Evolutionary conservation across 1,140 invertebrate species (phyloP).

Genomic region (Temnothorax longispinosus): DNA sequence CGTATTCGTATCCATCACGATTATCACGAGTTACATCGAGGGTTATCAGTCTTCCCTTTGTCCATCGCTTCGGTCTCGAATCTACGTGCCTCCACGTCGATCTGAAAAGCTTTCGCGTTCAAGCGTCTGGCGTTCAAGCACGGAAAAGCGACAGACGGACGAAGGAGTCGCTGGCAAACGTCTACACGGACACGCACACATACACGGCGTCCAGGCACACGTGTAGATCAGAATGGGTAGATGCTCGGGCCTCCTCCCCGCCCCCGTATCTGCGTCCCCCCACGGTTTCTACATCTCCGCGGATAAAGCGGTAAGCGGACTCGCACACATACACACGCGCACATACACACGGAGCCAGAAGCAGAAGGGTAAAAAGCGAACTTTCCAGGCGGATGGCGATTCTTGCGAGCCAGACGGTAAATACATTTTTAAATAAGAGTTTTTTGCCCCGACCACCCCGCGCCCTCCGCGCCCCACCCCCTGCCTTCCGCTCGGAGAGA

Average conservation of each 20-base stretch:
- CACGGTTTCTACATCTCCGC: slow-evolving; percentile 72
- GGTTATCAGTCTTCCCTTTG: slow-evolving; percentile 61
- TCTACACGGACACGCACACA: slow-evolving; percentile 61
- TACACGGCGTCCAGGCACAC: slow-evolving; percentile 46
- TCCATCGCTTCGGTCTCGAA: slow-evolving; percentile 53
- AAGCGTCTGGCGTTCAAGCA: slow-evolving; percentile 58
- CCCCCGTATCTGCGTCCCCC: slow-evolving; percentile 44
- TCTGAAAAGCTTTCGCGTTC: slow-evolving; percentile 68
- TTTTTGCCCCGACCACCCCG: slow-evolving; percentile 77
- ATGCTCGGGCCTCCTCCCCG: slow-evolving; percentile 40
- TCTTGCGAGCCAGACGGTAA: slow-evolving; percentile 83
- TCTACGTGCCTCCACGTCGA: slow-evolving; percentile 65
- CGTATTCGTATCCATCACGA: slow-evolving; percentile 22
- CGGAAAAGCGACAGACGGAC: slow-evolving; percentile 68
- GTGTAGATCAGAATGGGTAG: slow-evolving; percentile 65
- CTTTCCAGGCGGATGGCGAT: slow-evolving; percentile 79
- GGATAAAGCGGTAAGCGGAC: slow-evolving; percentile 67
- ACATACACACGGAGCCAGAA: slow-evolving; percentile 47
- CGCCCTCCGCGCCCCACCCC: slow-evolving; percentile 56
- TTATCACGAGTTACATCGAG: slow-evolving; percentile 63
- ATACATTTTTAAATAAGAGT: slow-evolving; percentile 86
- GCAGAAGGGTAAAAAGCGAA: slow-evolving; percentile 73
- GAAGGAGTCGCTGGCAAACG: slow-evolving; percentile 60
- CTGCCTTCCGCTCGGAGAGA: slow-evolving; percentile 62
- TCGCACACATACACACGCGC: background rate